phyloP scores from a whole-genome alignment of 2,797 vertebrate genomes.

The Pempheris klunzingeri region DNA sequence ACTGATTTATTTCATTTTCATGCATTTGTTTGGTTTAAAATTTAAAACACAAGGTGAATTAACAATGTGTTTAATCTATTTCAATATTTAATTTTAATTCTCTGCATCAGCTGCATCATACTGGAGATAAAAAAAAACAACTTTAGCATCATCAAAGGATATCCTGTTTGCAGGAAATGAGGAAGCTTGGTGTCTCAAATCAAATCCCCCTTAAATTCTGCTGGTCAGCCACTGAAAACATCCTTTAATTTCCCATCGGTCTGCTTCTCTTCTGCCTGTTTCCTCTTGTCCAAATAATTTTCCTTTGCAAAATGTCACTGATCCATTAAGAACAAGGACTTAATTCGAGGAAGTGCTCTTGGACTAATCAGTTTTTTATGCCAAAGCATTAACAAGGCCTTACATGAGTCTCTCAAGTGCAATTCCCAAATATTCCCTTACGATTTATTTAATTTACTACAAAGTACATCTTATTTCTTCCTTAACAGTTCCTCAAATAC shows the following conservation, averaged over 20 bases:
- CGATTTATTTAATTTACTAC: neutral
- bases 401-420: neutral
- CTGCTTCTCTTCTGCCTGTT: slow-evolving; percentile 7
- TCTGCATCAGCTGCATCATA: neutral
- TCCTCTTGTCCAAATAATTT: slow-evolving; percentile 3
- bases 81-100: neutral
- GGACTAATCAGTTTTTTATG: slow-evolving; percentile 24
- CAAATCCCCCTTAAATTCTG: neutral
- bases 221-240: neutral
- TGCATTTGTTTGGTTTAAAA: neutral
- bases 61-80: neutral
- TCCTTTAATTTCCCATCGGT: slow-evolving; percentile 16
- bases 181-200: slow-evolving; percentile 1
- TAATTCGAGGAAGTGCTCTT: neutral
- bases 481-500: neutral
- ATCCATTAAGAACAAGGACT: neutral
- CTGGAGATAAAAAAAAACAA: neutral
- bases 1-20: neutral
- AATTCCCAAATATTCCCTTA: slow-evolving; percentile 2
- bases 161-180: slow-evolving; percentile 14
- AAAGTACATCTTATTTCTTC: neutral
- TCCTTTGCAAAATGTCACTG: slow-evolving; percentile 4
- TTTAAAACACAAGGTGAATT: neutral
- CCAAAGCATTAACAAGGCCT: neutral
- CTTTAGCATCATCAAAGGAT: slow-evolving; percentile 7